Percentiles rank a stretch among this genome's conserved stretches.
phyloP scores from a whole-genome alignment of 1,140 invertebrate species.

The Drosophila kurseongensis region DNA sequence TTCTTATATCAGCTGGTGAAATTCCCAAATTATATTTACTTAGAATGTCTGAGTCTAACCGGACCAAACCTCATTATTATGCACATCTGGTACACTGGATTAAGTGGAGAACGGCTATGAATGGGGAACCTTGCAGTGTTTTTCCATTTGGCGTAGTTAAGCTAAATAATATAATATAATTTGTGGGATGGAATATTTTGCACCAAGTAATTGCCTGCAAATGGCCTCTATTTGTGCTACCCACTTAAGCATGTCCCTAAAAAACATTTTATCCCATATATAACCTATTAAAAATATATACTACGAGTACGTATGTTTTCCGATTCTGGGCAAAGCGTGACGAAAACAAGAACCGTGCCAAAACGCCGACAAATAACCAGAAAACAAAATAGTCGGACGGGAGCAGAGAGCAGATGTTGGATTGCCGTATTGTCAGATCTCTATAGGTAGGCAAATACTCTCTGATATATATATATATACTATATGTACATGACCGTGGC shows the following conservation, averaged over 20 bases:
- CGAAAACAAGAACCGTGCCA: constrained; percentile 59
- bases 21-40: constrained; percentile 32
- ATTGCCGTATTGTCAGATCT: constrained; percentile 27
- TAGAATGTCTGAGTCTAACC: neutral
- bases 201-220: constrained; percentile 55
- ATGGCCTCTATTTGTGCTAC: constrained; percentile 2
- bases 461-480: neutral
- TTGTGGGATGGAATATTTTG: constrained; percentile 53
- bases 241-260: neutral
- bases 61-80: constrained; percentile 28
- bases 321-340: constrained; percentile 53
- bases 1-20: constrained; percentile 12
- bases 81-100: constrained; percentile 32
- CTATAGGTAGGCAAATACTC: constrained; percentile 23
- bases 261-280: constrained; percentile 31
- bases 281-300: constrained; percentile 25
- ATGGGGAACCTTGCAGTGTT: constrained; percentile 50
- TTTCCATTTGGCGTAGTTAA: constrained; percentile 45
- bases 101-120: neutral
- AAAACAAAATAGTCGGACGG: constrained; percentile 26
- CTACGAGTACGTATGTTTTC: constrained; percentile 11
- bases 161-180: constrained; percentile 40
- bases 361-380: constrained; percentile 53
- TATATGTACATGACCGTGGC: constrained; percentile 27
- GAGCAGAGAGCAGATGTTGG: constrained; percentile 52